Conservation (phyloP, 2,113 vertebrate genomes). For the western clawed frog (Xenopus tropicalis) region DNA sequence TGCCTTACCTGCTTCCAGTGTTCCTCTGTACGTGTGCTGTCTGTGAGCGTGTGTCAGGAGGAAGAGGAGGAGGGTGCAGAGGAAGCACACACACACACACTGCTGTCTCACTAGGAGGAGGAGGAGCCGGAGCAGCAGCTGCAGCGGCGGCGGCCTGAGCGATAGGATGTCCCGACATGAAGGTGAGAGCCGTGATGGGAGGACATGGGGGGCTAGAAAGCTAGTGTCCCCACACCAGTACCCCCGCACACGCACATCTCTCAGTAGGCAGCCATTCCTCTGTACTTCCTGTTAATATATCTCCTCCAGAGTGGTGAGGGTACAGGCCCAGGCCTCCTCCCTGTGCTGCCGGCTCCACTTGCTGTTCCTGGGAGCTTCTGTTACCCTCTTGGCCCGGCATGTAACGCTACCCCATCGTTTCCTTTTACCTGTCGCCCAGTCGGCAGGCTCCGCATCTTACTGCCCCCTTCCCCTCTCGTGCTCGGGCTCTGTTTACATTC, state of each 20-base stretch:
- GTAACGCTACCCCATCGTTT: neutral
- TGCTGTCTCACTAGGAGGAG: constrained; percentile 38
- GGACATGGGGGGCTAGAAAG: constrained; percentile 3
- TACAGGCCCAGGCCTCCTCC: constrained; percentile 25
- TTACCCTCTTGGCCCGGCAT: constrained; percentile 1
- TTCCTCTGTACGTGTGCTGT: neutral
- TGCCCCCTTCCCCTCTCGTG: neutral
- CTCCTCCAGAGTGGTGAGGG: too few species aligned
- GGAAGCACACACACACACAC: constrained; percentile 36
- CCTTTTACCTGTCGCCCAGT: too few species aligned
- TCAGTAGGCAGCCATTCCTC: neutral
- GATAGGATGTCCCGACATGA: constrained; percentile 46
- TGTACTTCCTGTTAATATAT: too few species aligned
- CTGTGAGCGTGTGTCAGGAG: constrained; percentile 12
- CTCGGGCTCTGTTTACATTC: too few species aligned
- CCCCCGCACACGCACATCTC: neutral
- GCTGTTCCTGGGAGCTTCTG: neutral
- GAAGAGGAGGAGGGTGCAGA: constrained; percentile 39
- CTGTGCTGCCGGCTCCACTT: constrained; percentile 14
- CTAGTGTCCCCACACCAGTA: neutral
- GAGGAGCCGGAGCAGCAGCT: constrained; percentile 35
- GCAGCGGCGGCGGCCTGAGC: constrained; percentile 41
- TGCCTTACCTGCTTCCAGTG: neutral
- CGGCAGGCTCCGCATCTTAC: too few species aligned
- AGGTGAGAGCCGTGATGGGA: constrained; percentile 33